Evolutionary conservation across 1,140 invertebrate genomes (phyloP).

Genomic region (Xylocopa sonorina): DNA sequence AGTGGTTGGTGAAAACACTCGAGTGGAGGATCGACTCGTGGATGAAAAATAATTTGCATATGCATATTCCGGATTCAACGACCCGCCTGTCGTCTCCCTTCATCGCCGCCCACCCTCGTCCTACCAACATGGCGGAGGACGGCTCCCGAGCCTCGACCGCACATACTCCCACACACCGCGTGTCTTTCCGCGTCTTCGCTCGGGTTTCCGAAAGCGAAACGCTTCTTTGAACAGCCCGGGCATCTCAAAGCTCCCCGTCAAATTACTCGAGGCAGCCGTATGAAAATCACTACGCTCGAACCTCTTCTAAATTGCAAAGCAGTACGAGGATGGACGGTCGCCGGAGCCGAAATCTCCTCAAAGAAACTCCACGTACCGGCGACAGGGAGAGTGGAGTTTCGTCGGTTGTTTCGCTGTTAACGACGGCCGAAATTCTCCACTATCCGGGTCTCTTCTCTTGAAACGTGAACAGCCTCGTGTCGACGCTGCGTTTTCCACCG

Average conservation of each 20-base stretch:
- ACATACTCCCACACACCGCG: not conserved
- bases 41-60: constrained; percentile 57
- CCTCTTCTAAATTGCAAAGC: constrained; percentile 47
- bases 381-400: not conserved
- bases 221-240: constrained; percentile 18
- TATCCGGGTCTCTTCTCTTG: no score
- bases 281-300: constrained; percentile 29
- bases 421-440: not conserved
- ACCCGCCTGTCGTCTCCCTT: not conserved
- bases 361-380: not conserved
- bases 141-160: not conserved
- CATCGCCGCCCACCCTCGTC: no score
- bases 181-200: constrained; percentile 15
- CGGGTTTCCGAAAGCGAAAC: not conserved
- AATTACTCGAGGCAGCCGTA: constrained; percentile 27
- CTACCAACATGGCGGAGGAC: not conserved
- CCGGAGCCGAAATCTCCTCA: constrained; percentile 8
- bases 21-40: constrained; percentile 25
- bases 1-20: constrained; percentile 47
- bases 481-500: no score
- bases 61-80: constrained; percentile 43
- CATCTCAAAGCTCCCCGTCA: constrained; percentile 17
- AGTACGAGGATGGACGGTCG: not conserved
- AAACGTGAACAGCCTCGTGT: not conserved
- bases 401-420: not conserved